Evolutionary conservation across 2,113 vertebrate species (phyloP).

Genomic region (Psettodes erumei): DNA sequence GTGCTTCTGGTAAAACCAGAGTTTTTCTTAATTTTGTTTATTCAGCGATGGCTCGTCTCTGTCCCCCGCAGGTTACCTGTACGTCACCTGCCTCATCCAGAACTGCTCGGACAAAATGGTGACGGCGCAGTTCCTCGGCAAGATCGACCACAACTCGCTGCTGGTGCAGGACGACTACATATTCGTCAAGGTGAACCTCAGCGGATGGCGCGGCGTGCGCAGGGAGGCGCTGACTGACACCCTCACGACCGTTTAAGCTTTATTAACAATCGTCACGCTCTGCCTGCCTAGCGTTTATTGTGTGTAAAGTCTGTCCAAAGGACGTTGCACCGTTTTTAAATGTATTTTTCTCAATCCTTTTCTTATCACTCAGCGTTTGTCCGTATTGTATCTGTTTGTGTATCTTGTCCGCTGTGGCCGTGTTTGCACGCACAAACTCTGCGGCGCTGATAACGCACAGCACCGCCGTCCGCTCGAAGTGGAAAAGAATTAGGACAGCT

Average conservation of each 20-base stretch:
- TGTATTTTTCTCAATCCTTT: neutral
- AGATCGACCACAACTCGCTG: conserved; percentile 90
- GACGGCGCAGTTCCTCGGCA: conserved; percentile 85
- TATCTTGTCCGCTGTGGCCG: neutral
- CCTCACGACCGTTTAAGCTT: neutral
- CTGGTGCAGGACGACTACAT: conserved; percentile 93
- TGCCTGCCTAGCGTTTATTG: no score
- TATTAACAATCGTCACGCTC: no score
- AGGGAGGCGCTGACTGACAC: neutral
- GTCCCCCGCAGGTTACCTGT: conserved; percentile 87
- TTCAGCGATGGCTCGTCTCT: no score
- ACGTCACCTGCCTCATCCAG: conserved; percentile 90
- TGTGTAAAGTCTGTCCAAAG: no score
- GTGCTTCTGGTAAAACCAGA: no score
- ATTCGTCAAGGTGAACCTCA: conserved; percentile 91
- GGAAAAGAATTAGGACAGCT: conserved; percentile 34
- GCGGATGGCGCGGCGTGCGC: no score
- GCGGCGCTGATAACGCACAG: conserved; percentile 28
- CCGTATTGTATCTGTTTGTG: conserved; percentile 7
- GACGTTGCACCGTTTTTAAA: neutral
- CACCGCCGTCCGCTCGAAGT: conserved; percentile 16
- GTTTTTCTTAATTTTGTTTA: no score
- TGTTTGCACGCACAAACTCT: conserved; percentile 31
- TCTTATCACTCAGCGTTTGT: conserved; percentile 8
- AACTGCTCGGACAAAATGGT: conserved; percentile 90